Base-by-base conservation (phyloP, 2,888 invertebrate species). In the Oscheius sp. region DNA sequence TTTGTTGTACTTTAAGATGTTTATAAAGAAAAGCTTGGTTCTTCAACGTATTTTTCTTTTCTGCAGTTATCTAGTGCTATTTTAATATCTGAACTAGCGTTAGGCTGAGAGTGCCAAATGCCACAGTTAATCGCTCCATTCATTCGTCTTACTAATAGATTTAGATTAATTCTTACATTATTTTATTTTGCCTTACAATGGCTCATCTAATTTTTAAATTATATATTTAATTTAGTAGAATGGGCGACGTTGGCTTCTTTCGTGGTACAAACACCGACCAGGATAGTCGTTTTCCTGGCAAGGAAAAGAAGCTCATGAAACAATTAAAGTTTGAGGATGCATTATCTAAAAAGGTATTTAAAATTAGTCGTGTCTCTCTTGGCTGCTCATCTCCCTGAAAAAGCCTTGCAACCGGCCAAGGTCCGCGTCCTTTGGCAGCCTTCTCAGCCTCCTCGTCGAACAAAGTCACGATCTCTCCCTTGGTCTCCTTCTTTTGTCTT, bases 221-320 rank as follows among this genome's bases (percentile, higher is more conserved):
- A n/a, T n/a, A n/a, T 48, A 17, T 48, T 20, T 2, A 48, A 15
- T 52, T 27, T 5, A 52, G 23, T 25, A 52, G 5, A n/a, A 76
- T 74, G 76, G 74, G 48, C 12, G 84, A 85, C 69, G 82, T 81
- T 20, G 83, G 82, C 15, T 85, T 80, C 68, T 86, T 84, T 65
- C 80, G 84, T 8, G 98, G 98, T 77, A 98, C 97, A 34, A 96
- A 93, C 86, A 93, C 96, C 72, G 96, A 97, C 88, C 98, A 99
- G 89, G 98, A 98, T 89, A 96, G 95, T 86, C 92, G 98, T 87
- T 99, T 99, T 90, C 93, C 96, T 87, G 97, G 99, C 89, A 99
- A 99, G 89, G 96, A 97, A 89, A 97, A 98, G 89, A 99, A 98
- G 88, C 90, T 98, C 57, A 91, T 99, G 89, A 97, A 96, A 88